Base-by-base conservation (phyloP, 2,113 vertebrate genomes). In the Bujurquina vittata region DNA sequence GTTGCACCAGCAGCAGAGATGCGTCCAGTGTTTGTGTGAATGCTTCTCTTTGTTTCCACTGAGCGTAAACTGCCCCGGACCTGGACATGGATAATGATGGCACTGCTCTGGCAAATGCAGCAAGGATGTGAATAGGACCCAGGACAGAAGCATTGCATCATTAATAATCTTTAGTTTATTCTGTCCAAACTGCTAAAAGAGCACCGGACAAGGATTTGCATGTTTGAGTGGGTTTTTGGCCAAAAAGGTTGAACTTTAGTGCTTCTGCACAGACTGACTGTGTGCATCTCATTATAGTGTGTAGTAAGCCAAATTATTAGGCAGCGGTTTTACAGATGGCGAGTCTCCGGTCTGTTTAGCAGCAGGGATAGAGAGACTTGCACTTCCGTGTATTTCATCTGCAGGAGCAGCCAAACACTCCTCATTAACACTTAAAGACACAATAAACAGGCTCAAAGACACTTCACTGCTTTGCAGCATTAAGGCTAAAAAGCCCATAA, bases 241-340 rank as follows among this genome's bases (percentile, higher is more conserved):
- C 22, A 26, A 1, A 17, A 22, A 46, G 17, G 22, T 37, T 1
- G 14, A 46, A 1, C 17, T 18, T 46, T 4, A 69, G 63, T 0
- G 35, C 35, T 10, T 10, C 9, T 37, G 35, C 35, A 37, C 43
- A 5, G 63, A 9, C 40, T 1, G 22, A 33, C 6, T 69, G 22
- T 37, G 11, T 49, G 65, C 15, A 69, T 69, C 65, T 49, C 43
- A 69, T 69, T 49, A 69, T 69, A 11, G 63, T 22, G 37, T 5
- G 14, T 26, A 26, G 43, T 15, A 40, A 18, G 22, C 8, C 22
- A 67, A 26, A 46, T 0, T 26, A 26, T 67, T 46, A 10, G 37
- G 18, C 40, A 12, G 1, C 22, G 26, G 62, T 67, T 67, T 67
- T 67, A 67, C 17, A 10, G 0, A 67, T 26, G 10, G 37, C 9